A percentile compares a stretch with the other conserved stretches of the same genome.
Evolutionary conservation across 2,797 vertebrate genomes (phyloP).

Genomic region (Ataeniobius toweri): DNA sequence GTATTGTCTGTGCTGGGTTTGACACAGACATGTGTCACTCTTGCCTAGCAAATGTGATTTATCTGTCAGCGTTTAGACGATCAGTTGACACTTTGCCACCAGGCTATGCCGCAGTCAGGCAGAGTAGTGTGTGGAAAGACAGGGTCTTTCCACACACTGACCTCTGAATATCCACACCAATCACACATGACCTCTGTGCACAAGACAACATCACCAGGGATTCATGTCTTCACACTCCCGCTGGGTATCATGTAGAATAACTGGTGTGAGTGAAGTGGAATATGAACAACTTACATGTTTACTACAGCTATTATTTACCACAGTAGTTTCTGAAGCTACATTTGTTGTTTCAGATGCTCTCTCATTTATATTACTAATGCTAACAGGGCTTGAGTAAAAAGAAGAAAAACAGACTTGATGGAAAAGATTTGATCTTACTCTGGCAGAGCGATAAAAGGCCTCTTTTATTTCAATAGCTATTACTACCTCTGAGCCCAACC

Average conservation of each 20-base stretch:
- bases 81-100: background rate
- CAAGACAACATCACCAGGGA: background rate
- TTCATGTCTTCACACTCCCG: conserved; percentile 5
- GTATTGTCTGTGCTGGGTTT: background rate
- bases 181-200: background rate
- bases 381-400: background rate
- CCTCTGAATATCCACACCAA: conserved; percentile 1
- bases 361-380: background rate
- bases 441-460: background rate
- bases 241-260: background rate
- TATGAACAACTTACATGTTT: background rate
- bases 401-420: background rate
- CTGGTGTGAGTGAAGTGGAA: background rate
- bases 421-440: background rate
- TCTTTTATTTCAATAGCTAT: background rate
- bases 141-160: background rate
- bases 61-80: background rate
- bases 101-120: background rate
- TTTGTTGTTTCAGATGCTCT: background rate
- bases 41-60: background rate
- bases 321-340: background rate
- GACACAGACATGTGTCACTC: background rate
- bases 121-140: no score
- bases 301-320: background rate
- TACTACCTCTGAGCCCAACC: background rate